A percentile compares a stretch with the other conserved stretches of the same genome.
These are phyloP conservation scores for Eupithecia dodoneata DNA, from an alignment of 2,888 invertebrate genomes.

Conservation along the genomic window DNA sequence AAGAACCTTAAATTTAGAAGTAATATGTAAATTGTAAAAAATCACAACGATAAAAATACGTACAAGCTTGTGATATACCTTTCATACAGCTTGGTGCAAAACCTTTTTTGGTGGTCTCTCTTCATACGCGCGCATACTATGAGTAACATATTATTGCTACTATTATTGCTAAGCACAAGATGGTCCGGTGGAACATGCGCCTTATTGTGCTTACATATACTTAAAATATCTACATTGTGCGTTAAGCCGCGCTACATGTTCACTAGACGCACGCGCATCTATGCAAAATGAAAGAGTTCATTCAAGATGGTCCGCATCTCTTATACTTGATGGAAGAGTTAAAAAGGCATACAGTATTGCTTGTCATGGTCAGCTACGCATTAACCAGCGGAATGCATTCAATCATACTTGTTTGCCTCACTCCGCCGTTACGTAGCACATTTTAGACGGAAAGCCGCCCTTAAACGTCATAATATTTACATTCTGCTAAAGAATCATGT, in stretches of 20 bases:
- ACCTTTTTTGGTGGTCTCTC: not conserved
- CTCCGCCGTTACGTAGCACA: not conserved
- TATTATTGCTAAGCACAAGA: not conserved
- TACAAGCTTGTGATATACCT: not conserved
- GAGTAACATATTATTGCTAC: not conserved
- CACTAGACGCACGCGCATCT: not conserved
- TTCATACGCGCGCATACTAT: not conserved
- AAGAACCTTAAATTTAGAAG: not conserved
- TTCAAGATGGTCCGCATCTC: not conserved
- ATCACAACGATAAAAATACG: slow-evolving; percentile 14
- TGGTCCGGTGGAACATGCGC: not conserved
- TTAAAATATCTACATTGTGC: slow-evolving; percentile 3
- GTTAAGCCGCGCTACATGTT: not conserved
- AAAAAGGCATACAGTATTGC: not conserved
- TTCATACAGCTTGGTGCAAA: not conserved
- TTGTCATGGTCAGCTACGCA: not conserved
- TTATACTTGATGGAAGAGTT: not conserved
- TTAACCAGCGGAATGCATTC: not conserved
- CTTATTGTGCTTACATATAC: not conserved
- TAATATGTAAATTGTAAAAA: not conserved
- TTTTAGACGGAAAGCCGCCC: not conserved
- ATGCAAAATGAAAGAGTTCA: slow-evolving; percentile 7
- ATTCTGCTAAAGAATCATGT: not conserved
- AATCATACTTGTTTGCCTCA: not conserved
- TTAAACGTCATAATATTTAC: not conserved